Conservation (phyloP, 2,113 vertebrate genomes). For the Manacus vitellinus region DNA sequence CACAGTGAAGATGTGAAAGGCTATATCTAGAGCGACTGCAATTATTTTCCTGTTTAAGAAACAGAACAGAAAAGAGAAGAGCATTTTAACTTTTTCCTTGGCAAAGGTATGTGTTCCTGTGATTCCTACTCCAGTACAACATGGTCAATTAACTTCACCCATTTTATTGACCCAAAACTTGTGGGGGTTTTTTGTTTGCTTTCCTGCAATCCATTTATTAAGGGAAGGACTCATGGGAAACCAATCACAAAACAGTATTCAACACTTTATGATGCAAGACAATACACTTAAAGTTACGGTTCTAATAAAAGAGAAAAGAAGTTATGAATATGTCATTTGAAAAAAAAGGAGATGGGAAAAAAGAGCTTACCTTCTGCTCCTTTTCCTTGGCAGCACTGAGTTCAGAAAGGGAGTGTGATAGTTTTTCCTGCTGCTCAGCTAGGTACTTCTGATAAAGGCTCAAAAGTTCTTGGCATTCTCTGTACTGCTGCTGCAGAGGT, state of each 20-base stretch:
- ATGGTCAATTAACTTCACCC: not conserved
- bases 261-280: not conserved
- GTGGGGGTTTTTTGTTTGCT: not conserved
- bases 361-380: constrained; percentile 81
- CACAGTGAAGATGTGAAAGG: constrained; percentile 1
- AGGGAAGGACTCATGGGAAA: not conserved
- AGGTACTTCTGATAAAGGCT: constrained; percentile 95
- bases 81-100: not conserved
- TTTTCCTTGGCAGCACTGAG: constrained; percentile 73
- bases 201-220: not conserved
- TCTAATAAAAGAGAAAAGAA: not conserved
- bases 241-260: not conserved
- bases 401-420: constrained; percentile 84
- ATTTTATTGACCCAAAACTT: not conserved
- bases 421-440: constrained; percentile 90
- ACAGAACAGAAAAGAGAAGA: not conserved
- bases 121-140: not conserved
- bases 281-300: not conserved
- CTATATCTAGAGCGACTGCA: not conserved
- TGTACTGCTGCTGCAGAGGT: constrained; percentile 94
- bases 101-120: not conserved
- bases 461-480: constrained; percentile 94
- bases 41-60: constrained; percentile 5
- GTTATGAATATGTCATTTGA: not conserved
- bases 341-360: not conserved